phyloP scores from a whole-genome alignment of 2,888 invertebrate species.

The Pyralis farinalis region DNA sequence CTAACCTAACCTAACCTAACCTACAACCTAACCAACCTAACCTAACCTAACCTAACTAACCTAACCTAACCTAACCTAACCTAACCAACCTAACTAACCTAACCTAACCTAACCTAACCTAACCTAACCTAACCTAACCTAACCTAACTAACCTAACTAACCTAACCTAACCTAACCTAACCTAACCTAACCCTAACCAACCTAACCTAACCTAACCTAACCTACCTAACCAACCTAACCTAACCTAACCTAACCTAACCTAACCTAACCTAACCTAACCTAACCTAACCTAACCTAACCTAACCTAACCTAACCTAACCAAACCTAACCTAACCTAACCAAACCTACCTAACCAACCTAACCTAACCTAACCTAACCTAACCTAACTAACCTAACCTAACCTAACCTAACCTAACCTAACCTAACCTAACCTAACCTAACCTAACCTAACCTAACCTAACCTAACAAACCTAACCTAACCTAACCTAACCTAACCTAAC shows the following conservation, averaged over 20 bases:
- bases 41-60: slow-evolving; percentile 32
- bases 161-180: slow-evolving; percentile 22
- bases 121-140: slow-evolving; percentile 22
- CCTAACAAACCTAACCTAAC: slow-evolving; percentile 8
- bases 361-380: slow-evolving; percentile 2
- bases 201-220: slow-evolving; percentile 20
- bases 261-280: slow-evolving; percentile 13
- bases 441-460: slow-evolving; percentile 9
- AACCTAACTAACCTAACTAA: slow-evolving; percentile 18
- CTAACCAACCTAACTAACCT: slow-evolving; percentile 19
- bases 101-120: slow-evolving; percentile 22
- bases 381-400: slow-evolving; percentile 7
- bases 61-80: slow-evolving; percentile 21
- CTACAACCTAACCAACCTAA: slow-evolving; percentile 28
- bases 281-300: slow-evolving; percentile 20
- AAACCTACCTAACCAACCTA: slow-evolving; percentile 10
- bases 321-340: slow-evolving; percentile 17
- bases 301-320: slow-evolving; percentile 21
- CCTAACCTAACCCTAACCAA: slow-evolving; percentile 20
- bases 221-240: slow-evolving; percentile 22
- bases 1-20: slow-evolving; percentile 33
- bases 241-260: slow-evolving; percentile 11
- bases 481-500: slow-evolving; percentile 8
- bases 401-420: slow-evolving; percentile 8
- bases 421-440: slow-evolving; percentile 9